Evolutionary conservation across 2,888 invertebrate genomes (phyloP), one percentile per base, ranked within the genome.

Genomic region (Harpagoxenus sublaevis): DNA sequence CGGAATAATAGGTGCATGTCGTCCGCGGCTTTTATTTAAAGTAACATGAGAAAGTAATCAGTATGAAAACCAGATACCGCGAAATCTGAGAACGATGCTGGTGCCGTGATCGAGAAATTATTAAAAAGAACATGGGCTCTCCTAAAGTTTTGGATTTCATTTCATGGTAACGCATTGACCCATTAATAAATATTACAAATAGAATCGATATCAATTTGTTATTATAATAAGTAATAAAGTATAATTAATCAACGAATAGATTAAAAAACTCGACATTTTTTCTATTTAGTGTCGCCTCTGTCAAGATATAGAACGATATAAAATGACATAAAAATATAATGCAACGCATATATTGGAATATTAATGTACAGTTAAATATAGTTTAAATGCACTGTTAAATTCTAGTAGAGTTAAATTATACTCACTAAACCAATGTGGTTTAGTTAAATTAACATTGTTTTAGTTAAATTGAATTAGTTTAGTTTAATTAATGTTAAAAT

Each of bases 41-140:
- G 51, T 70, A 70, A 70, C n/a, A 35, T n/a, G 66, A 68, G 66
- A 63, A 75, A 63, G 48, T 63, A 63, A 75, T 63, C 63, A 51
- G 62, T 23, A 63, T 23, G 10, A 39, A 51, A 63, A 75, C 15
- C 62, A 75, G 35, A 55, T 70, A 51, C 55, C 15, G 39, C 10
- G 62, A 63, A 45, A 75, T 75, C 35, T 23, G 48, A 63, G 62
- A 75, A 45, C 0, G 28, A 57, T 63, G 35, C 48, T 63, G 51
- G 48, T 51, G 23, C 39, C 8, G 23, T 55, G 45, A 63, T 48
- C n/a, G 35, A 75, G 23, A 75, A 75, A 23, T 75, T 75, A 23
- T 39, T 6, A 51, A 39, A 51, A 75, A 28, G 18, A 73, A 23
- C 28, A 55, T 23, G 55, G 15, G 1, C 57, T 55, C 39, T 55